Conservation (phyloP, 2,888 invertebrate species). For the Leucophenga maculata region DNA sequence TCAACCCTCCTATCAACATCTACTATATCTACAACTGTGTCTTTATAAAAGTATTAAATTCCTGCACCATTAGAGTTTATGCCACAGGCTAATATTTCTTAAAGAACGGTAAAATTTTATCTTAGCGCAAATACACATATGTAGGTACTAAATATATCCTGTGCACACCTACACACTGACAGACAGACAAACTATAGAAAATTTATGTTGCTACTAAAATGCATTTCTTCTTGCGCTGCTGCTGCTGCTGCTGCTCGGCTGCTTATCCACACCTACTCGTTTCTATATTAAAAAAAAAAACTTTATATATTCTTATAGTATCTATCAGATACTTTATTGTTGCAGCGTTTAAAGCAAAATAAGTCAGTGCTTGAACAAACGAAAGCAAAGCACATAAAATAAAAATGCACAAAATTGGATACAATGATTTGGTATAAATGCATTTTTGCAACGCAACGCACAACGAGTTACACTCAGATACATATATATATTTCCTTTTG, state of each 20-base stretch:
- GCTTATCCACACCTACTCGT: constrained; percentile 12
- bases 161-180: no score
- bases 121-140: constrained; percentile 3
- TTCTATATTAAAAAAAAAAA: no score
- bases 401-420: constrained; percentile 22
- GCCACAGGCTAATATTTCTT: constrained; percentile 15
- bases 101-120: constrained; percentile 37
- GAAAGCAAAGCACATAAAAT: not conserved
- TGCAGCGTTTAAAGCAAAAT: not conserved
- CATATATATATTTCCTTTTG: no score
- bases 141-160: not conserved
- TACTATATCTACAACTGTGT: no score
- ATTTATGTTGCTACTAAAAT: no score
- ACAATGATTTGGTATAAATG: constrained; percentile 23
- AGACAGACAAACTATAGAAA: no score
- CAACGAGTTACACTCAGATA: no score
- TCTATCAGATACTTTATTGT: not conserved
- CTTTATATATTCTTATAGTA: no score
- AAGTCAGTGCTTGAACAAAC: not conserved
- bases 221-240: constrained; percentile 28
- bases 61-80: not conserved
- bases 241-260: no score
- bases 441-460: constrained; percentile 3
- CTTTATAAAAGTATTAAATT: no score
- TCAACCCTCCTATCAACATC: no score